A percentile compares a stretch with the other conserved stretches of the same genome.
Evolutionary conservation across 2,113 vertebrate genomes (phyloP).

Genomic region (Lonchura striata): DNA sequence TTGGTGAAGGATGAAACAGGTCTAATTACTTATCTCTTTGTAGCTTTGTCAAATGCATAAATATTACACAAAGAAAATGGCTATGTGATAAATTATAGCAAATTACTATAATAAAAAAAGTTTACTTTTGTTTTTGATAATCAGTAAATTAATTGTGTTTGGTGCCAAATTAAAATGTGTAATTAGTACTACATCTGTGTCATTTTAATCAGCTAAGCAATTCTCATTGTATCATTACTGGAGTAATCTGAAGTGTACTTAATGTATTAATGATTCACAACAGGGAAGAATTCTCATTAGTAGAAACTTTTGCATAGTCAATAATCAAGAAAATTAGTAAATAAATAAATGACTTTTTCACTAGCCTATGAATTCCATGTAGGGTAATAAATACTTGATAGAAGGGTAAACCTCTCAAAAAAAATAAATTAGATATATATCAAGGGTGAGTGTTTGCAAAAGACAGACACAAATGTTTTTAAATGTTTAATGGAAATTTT

Average conservation of each 20-base stretch:
- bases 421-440: neutral
- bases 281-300: slow-evolving; percentile 49
- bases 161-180: slow-evolving; percentile 46
- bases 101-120: slow-evolving; percentile 65
- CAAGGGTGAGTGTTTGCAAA: neutral
- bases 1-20: slow-evolving; percentile 52
- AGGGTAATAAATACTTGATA: neutral
- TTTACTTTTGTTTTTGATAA: slow-evolving; percentile 67
- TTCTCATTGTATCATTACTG: slow-evolving; percentile 52
- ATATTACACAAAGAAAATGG: slow-evolving; percentile 29
- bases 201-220: slow-evolving; percentile 54
- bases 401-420: neutral
- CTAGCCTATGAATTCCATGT: neutral
- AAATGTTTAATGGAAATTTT: neutral
- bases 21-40: slow-evolving; percentile 60
- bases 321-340: slow-evolving; percentile 35
- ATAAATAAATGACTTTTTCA: slow-evolving; percentile 5
- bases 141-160: slow-evolving; percentile 61
- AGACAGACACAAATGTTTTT: neutral
- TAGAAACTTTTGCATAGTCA: slow-evolving; percentile 49
- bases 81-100: slow-evolving; percentile 40
- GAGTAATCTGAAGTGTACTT: slow-evolving; percentile 55
- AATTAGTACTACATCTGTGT: slow-evolving; percentile 63
- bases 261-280: slow-evolving; percentile 57
- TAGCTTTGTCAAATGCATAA: slow-evolving; percentile 53